These are phyloP conservation scores for Goniozus legneri DNA, from an alignment of 1,140 invertebrate species.

Conservation along the genomic window DNA sequence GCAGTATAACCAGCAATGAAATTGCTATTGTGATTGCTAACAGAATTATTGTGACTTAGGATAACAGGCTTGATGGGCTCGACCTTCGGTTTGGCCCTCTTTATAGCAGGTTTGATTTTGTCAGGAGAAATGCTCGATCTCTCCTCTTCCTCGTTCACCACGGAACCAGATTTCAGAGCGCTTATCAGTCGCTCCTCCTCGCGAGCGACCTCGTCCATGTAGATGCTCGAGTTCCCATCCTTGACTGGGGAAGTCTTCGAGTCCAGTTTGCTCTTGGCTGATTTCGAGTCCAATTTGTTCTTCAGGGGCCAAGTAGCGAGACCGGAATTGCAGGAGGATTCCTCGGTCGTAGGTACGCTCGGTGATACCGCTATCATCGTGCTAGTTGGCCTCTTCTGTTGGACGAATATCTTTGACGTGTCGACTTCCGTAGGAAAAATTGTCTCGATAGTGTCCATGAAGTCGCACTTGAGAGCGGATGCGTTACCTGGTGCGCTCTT, in stretches of 20 bases:
- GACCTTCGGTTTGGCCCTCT: constrained; percentile 42
- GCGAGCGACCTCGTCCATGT: constrained; percentile 64
- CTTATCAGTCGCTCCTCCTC: constrained; percentile 78
- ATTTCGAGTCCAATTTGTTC: constrained; percentile 55
- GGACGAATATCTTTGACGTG: constrained; percentile 31
- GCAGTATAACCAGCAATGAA: constrained; percentile 20
- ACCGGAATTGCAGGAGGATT: constrained; percentile 27
- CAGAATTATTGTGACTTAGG: constrained; percentile 1
- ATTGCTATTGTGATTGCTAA: constrained; percentile 28
- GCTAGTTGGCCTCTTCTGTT: constrained; percentile 33
- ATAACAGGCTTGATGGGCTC: constrained; percentile 42
- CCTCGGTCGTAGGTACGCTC: constrained; percentile 20
- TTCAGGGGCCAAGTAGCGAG: constrained; percentile 66
- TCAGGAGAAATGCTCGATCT: constrained; percentile 8
- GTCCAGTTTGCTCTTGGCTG: constrained; percentile 13
- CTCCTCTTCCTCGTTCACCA: constrained; percentile 59
- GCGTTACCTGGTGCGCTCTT: constrained; percentile 47
- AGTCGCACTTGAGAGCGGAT: constrained; percentile 51
- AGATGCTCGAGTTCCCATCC: constrained; percentile 42
- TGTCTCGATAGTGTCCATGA: constrained; percentile 57
- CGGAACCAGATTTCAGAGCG: constrained; percentile 71
- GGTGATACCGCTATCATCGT: constrained; percentile 24
- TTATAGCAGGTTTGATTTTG: constrained; percentile 40
- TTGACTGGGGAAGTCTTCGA: constrained; percentile 30
- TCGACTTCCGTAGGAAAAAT: constrained; percentile 50